Percentiles rank a stretch among this genome's conserved stretches.
Conservation (phyloP, 2,797 vertebrate species). For the Manis crassicaudata region DNA sequence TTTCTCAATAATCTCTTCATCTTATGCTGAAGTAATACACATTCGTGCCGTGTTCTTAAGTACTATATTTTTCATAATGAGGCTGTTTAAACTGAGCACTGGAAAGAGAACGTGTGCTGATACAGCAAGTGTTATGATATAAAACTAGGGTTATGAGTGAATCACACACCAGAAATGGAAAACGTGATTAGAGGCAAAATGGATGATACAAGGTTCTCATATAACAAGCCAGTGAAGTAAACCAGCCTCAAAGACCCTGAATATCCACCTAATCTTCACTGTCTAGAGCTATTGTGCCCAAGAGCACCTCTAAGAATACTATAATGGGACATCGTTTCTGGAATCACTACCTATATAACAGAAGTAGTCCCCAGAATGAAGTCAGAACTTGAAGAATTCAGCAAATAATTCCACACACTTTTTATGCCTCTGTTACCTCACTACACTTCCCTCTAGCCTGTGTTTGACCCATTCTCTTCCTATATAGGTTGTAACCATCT, state of each 20-base stretch:
- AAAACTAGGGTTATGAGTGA: slow-evolving; percentile 76
- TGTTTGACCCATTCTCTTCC: neutral
- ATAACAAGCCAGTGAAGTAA: slow-evolving; percentile 66
- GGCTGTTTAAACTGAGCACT: slow-evolving; percentile 78
- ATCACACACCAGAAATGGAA: slow-evolving; percentile 69
- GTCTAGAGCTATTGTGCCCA: slow-evolving; percentile 63
- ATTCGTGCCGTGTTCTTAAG: slow-evolving; percentile 80
- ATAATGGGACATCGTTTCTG: slow-evolving; percentile 54
- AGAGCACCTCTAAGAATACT: slow-evolving; percentile 70
- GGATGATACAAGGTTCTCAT: slow-evolving; percentile 52
- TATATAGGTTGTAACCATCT: neutral
- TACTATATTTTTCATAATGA: slow-evolving; percentile 75
- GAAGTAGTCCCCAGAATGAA: slow-evolving; percentile 78
- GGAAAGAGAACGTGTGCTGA: slow-evolving; percentile 71
- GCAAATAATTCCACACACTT: slow-evolving; percentile 57
- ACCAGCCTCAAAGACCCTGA: slow-evolving; percentile 63
- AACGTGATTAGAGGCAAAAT: slow-evolving; percentile 72
- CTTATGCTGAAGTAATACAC: slow-evolving; percentile 76
- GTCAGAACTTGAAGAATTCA: slow-evolving; percentile 73
- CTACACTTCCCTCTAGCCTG: neutral
- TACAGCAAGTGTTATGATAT: slow-evolving; percentile 79
- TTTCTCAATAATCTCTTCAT: slow-evolving; percentile 83
- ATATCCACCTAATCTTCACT: slow-evolving; percentile 63
- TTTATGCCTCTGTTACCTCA: slow-evolving; percentile 18
- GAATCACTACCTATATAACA: slow-evolving; percentile 70